Evolutionary conservation across 2,888 invertebrate species (phyloP).

Genomic region (Agrotis puta): DNA sequence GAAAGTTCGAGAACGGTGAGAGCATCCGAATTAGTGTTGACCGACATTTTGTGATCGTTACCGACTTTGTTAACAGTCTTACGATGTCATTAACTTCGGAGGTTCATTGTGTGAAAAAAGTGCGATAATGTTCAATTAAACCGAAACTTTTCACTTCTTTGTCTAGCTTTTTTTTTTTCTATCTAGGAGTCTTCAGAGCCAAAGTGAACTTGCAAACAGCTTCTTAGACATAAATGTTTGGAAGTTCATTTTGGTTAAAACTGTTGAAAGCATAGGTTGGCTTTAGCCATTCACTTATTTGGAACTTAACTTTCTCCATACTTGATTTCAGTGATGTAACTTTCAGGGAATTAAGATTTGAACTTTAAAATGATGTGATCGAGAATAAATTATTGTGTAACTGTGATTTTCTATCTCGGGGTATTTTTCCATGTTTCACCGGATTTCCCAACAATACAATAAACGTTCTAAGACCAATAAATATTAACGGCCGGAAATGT

Average conservation of each 20-base stretch:
- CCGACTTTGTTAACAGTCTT: conserved; percentile 50
- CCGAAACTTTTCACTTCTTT: conserved; percentile 34
- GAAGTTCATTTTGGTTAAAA: no score
- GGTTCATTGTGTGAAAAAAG: conserved; percentile 40
- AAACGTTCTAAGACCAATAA: conserved; percentile 28
- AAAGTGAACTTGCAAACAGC: no score
- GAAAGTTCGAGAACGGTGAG: conserved; percentile 71
- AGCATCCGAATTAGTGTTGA: conserved; percentile 54
- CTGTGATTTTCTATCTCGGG: conserved; percentile 12
- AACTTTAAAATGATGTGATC: neutral
- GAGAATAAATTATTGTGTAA: conserved; percentile 9
- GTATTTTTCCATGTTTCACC: conserved; percentile 14
- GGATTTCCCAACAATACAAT: conserved; percentile 41
- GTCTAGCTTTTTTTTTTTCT: neutral
- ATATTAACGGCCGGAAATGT: conserved; percentile 48
- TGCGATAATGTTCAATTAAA: conserved; percentile 29
- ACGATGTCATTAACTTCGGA: conserved; percentile 38
- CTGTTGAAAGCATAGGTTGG: no score
- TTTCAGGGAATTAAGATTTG: conserved; percentile 7
- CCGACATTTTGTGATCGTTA: conserved; percentile 64
- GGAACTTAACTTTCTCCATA: no score
- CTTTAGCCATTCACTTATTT: no score
- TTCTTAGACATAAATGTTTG: no score
- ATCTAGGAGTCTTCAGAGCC: neutral
- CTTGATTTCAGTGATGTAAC: neutral